Evolutionary conservation across 2,113 vertebrate genomes (phyloP), one percentile per base, ranked within the genome.

Genomic region (Zapus hudsonius): DNA sequence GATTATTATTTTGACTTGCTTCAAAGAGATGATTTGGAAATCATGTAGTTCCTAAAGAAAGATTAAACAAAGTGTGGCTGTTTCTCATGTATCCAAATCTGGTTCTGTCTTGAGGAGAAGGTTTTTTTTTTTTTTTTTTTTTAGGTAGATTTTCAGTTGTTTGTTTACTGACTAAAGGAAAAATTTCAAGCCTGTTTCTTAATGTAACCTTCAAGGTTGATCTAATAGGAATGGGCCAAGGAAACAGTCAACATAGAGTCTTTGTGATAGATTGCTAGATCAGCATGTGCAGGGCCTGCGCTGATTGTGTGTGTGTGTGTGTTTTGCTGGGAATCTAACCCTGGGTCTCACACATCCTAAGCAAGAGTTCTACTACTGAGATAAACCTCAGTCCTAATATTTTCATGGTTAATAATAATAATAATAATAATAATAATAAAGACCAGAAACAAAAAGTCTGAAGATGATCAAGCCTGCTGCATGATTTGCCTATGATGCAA

Each of bases 81-180:
- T 55, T 63, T 86, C 55, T 69, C 38, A 31, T 40, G n/a, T 88
- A 4, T 84, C 88, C 47, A 90, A 92, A 93, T 12, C 29, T 87
- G 61, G 15, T 75, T 47, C 73, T 52, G 17, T 52, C 33, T 84
- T 22, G 63, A 42, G 59, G 27, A 74, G 73, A 42, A 85, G 66
- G 40, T 66, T 10, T 31, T 83, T 61, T 42, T 81, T 74, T 23
- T 44, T n/a, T 66, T 10, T 31, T 83, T 61, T 42, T 81, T 74
- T 23, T 44, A 33, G 23, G 36, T 76, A 85, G 47, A 85, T 64
- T 89, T 94, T 80, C 10, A 87, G n/a, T 84, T 84, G 1, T 74
- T 89, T 91, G 72, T 73, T 93, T 89, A 87, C 3, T 90, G 82
- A 59, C 33, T 84, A 88, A 73, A 67, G 42, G 52, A 88, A 82